Evolutionary conservation across 2,113 vertebrate genomes (phyloP).

Genomic region (Ardeotis arabs): DNA sequence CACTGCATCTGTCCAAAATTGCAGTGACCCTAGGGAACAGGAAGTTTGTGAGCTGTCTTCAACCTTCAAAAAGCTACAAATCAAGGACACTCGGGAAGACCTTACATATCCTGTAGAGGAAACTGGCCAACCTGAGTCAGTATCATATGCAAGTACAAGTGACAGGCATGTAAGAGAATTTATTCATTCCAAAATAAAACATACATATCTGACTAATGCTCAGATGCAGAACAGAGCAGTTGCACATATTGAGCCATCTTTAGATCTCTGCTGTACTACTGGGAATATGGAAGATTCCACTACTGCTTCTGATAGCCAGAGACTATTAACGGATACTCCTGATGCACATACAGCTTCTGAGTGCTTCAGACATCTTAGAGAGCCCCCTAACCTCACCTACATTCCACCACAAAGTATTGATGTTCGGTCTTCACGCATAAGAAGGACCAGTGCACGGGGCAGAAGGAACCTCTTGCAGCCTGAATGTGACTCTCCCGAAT

Average conservation of each 20-base stretch:
- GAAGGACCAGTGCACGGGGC: not conserved
- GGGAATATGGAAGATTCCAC: not conserved
- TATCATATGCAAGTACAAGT: not conserved
- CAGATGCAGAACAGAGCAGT: not conserved
- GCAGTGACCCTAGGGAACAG: not conserved
- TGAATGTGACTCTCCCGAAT: not conserved
- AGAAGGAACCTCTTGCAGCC: not conserved
- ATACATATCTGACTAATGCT: not conserved
- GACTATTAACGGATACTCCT: not conserved
- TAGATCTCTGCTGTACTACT: not conserved
- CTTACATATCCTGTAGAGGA: slow-evolving; percentile 68
- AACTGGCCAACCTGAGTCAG: slow-evolving; percentile 35
- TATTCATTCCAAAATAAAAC: not conserved
- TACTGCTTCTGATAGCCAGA: not conserved
- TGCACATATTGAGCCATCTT: slow-evolving; percentile 8
- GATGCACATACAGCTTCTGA: not conserved
- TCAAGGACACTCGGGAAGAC: slow-evolving; percentile 21
- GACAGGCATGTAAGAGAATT: not conserved
- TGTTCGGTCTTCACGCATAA: not conserved
- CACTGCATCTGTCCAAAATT: not conserved
- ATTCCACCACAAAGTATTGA: slow-evolving; percentile 43
- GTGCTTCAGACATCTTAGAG: slow-evolving; percentile 24
- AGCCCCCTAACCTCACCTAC: slow-evolving; percentile 72
- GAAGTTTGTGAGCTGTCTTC: slow-evolving; percentile 25
- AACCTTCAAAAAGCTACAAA: slow-evolving; percentile 46